These are phyloP conservation scores for Drosophila gaucha DNA, from an alignment of 2,888 invertebrate species.

Conservation along the genomic window DNA sequence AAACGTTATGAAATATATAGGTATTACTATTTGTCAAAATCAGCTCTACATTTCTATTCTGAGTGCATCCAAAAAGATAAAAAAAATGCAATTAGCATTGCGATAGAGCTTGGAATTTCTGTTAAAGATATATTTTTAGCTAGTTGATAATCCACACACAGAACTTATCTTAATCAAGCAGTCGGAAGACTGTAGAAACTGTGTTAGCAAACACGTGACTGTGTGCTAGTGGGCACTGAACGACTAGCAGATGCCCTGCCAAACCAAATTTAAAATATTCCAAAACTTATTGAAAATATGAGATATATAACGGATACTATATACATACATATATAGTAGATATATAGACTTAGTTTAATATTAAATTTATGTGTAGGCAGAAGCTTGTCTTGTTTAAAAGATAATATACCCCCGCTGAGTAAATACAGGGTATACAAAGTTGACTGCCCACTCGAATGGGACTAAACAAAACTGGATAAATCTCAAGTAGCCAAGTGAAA, in stretches of 20 bases:
- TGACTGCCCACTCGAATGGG: conserved; percentile 3
- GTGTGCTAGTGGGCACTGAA: neutral
- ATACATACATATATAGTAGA: no score
- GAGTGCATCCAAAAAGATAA: no score
- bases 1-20: no score
- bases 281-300: neutral
- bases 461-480: conserved; percentile 35
- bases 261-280: no score
- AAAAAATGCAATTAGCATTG: no score
- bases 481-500: conserved; percentile 31
- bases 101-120: conserved; percentile 4
- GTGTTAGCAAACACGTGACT: conserved; percentile 1
- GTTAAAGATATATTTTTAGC: conserved; percentile 12
- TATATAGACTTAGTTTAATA: no score
- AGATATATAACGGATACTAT: neutral
- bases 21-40: no score
- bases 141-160: conserved; percentile 3
- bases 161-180: conserved; percentile 8
- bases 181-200: conserved; percentile 5
- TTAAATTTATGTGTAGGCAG: no score
- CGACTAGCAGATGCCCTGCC: neutral
- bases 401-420: neutral
- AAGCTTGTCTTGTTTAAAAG: no score
- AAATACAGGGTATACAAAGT: neutral
- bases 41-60: no score